Percentiles rank a stretch among this genome's conserved stretches.
These are phyloP conservation scores for Meganola albula DNA, from an alignment of 2,888 invertebrate species.

Conservation along the genomic window DNA sequence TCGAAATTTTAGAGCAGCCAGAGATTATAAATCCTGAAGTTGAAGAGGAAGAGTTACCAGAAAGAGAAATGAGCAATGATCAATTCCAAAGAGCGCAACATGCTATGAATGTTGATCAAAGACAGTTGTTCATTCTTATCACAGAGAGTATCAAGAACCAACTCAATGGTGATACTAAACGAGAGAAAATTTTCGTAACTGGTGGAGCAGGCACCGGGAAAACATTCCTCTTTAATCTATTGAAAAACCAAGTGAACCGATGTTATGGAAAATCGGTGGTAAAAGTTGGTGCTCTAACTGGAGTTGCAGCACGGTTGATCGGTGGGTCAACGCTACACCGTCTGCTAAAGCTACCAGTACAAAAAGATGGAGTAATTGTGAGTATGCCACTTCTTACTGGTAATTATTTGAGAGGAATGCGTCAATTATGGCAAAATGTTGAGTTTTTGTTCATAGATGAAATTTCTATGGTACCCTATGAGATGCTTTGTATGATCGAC, in stretches of 20 bases:
- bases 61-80: constrained; percentile 12
- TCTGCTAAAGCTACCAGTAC: constrained; percentile 22
- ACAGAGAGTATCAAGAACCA: constrained; percentile 21
- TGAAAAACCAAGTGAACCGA: constrained; percentile 21
- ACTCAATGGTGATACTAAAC: constrained; percentile 12
- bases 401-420: constrained; percentile 26
- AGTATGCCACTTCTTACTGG: constrained; percentile 23
- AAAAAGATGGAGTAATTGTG: constrained; percentile 27
- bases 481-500: background rate
- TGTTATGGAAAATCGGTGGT: constrained; percentile 25
- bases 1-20: constrained; percentile 18
- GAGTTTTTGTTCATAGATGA: background rate
- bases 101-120: constrained; percentile 16
- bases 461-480: background rate
- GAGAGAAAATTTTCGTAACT: constrained; percentile 17
- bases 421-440: constrained; percentile 25
- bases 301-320: constrained; percentile 33
- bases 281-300: constrained; percentile 32
- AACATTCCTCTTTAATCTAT: constrained; percentile 20
- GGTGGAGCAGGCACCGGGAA: constrained; percentile 19
- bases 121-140: constrained; percentile 5
- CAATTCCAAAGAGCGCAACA: constrained; percentile 14
- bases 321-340: constrained; percentile 15
- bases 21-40: constrained; percentile 9
- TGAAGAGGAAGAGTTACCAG: constrained; percentile 13